phyloP scores from a whole-genome alignment of 2,888 invertebrate genomes.

The Protonemura montana region DNA sequence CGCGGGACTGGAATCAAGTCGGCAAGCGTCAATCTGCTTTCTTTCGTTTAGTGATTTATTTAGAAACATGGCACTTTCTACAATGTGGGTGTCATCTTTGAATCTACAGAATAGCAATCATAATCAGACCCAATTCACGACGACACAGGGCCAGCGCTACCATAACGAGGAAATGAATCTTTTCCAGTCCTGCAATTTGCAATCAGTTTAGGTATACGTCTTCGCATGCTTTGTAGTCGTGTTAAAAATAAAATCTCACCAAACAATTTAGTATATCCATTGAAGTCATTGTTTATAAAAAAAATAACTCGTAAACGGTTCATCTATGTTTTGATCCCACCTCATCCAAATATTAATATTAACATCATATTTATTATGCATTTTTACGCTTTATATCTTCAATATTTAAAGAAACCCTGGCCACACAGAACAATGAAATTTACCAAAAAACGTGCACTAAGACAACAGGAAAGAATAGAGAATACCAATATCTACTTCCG shows the following conservation, averaged over 20 bases:
- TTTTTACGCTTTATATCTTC: not conserved
- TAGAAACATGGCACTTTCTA: slow-evolving; percentile 52
- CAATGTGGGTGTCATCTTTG: slow-evolving; percentile 50
- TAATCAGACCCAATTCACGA: not conserved
- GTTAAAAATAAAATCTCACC: slow-evolving; percentile 7
- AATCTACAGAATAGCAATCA: slow-evolving; percentile 48
- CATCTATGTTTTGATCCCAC: slow-evolving; percentile 42
- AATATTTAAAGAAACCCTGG: not conserved
- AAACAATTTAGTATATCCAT: not conserved
- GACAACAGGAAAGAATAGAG: slow-evolving; percentile 26
- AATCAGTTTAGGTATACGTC: not conserved
- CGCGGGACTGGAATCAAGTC: too few species aligned
- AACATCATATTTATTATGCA: not conserved
- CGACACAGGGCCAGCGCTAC: slow-evolving; percentile 35
- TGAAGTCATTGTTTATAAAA: not conserved
- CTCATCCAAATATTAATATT: slow-evolving; percentile 1
- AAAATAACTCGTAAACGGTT: slow-evolving; percentile 46
- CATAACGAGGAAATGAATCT: slow-evolving; percentile 47
- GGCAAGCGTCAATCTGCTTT: not conserved
- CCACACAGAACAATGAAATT: slow-evolving; percentile 1
- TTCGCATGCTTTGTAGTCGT: not conserved
- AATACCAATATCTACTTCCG: not conserved
- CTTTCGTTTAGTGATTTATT: slow-evolving; percentile 48
- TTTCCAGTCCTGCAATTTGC: not conserved
- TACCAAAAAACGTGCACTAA: slow-evolving; percentile 34